These are phyloP conservation scores for Spilarctia lutea DNA, from an alignment of 2,888 invertebrate genomes.

Conservation along the genomic window DNA sequence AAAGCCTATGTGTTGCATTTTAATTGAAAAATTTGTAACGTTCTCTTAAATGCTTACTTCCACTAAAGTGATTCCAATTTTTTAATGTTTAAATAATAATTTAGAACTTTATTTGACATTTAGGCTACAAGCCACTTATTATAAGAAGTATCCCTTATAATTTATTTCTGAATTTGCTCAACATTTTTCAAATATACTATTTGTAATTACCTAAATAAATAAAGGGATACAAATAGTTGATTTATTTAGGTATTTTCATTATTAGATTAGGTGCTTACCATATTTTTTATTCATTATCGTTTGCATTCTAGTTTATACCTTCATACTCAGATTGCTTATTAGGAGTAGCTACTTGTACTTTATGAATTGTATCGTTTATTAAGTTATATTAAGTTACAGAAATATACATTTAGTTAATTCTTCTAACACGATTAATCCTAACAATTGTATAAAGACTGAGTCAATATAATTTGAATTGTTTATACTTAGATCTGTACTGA, in stretches of 20 bases:
- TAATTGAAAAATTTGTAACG: conserved; percentile 26
- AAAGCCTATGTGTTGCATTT: conserved; percentile 33
- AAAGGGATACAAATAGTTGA: conserved; percentile 53
- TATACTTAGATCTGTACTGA: conserved; percentile 27
- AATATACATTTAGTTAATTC: conserved; percentile 21
- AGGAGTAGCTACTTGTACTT: conserved; percentile 31
- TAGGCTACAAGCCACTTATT: conserved; percentile 49
- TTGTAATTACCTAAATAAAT: conserved; percentile 47
- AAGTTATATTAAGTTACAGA: conserved; percentile 26
- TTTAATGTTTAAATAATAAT: conserved; percentile 45
- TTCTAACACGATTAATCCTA: conserved; percentile 45
- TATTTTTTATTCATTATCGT: conserved; percentile 45
- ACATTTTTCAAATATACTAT: conserved; percentile 61
- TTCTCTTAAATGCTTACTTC: conserved; percentile 42
- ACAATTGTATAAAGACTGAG: conserved; percentile 55
- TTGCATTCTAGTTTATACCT: conserved; percentile 51
- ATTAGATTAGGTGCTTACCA: conserved; percentile 51
- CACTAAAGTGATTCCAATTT: conserved; percentile 39
- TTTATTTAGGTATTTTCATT: conserved; percentile 61
- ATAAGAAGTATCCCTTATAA: conserved; percentile 43
- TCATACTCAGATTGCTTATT: conserved; percentile 44
- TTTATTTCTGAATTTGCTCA: conserved; percentile 73
- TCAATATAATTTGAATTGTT: conserved; percentile 40
- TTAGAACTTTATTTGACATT: conserved; percentile 46
- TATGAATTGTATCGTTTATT: conserved; percentile 35